Conservation (phyloP, 2,797 vertebrate species). For the Cuculus canorus region DNA sequence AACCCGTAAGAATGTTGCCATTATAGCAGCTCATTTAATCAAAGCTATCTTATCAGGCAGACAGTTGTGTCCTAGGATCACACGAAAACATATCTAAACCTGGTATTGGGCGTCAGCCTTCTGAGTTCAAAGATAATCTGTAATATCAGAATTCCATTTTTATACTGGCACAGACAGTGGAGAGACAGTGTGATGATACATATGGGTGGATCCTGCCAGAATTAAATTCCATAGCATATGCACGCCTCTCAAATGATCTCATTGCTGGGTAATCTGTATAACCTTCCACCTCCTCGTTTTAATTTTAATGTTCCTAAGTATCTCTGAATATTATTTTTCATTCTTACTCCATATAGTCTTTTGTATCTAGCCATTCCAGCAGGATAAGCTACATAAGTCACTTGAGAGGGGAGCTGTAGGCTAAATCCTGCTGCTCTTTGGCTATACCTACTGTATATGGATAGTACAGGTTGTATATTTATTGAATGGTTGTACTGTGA, state of each 20-base stretch:
- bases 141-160: slow-evolving; percentile 13
- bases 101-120: not conserved
- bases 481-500: not conserved
- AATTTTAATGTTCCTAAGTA: not conserved
- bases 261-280: not conserved
- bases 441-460: not conserved
- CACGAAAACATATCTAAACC: not conserved
- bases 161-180: not conserved
- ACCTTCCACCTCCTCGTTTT: not conserved
- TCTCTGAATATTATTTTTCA: not conserved
- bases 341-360: not conserved
- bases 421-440: not conserved
- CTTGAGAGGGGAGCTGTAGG: not conserved
- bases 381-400: not conserved
- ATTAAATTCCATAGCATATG: slow-evolving; percentile 11
- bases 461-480: not conserved
- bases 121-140: not conserved
- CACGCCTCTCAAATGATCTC: not conserved
- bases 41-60: not conserved
- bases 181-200: not conserved
- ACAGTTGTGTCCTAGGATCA: not conserved
- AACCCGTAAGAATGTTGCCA: not conserved
- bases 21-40: slow-evolving; percentile 20
- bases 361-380: not conserved
- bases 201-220: not conserved